Percentiles rank a stretch among this genome's conserved stretches.
phyloP scores from a whole-genome alignment of 2,113 vertebrate genomes.

The Cynocephalus volans region DNA sequence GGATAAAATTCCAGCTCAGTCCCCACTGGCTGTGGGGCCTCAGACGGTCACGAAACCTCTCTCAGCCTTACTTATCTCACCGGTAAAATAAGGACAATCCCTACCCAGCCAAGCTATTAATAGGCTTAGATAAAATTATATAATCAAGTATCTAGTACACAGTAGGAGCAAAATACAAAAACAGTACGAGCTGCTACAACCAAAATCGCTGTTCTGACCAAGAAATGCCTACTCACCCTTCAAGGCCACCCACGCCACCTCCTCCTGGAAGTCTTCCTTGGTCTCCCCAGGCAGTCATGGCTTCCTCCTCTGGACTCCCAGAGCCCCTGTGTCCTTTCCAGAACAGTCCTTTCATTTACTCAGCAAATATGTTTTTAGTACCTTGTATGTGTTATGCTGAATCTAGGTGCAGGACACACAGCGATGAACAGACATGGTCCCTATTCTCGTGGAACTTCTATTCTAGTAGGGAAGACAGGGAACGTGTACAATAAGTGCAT shows the following conservation, averaged over 20 bases:
- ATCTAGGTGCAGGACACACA: not conserved
- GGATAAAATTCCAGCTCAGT: not conserved
- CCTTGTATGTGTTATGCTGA: not conserved
- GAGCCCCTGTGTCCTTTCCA: not conserved
- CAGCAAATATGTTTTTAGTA: not conserved
- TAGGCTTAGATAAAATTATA: not conserved
- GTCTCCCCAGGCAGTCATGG: not conserved
- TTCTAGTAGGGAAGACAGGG: not conserved
- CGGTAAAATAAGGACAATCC: not conserved
- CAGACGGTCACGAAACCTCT: not conserved
- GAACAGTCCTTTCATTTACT: not conserved
- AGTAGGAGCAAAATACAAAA: not conserved
- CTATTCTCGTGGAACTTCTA: not conserved
- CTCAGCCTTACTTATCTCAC: not conserved
- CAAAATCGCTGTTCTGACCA: not conserved
- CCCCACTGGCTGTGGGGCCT: not conserved
- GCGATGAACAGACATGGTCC: not conserved
- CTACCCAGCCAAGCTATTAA: not conserved
- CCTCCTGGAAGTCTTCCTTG: not conserved
- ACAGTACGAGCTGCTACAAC: not conserved
- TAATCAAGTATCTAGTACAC: not conserved
- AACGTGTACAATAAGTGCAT: not conserved
- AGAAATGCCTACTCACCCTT: not conserved
- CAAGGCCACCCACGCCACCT: not conserved
- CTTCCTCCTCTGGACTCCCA: not conserved